These are phyloP conservation scores for Mantis religiosa DNA, from an alignment of 2,888 invertebrate species.

Conservation along the genomic window DNA sequence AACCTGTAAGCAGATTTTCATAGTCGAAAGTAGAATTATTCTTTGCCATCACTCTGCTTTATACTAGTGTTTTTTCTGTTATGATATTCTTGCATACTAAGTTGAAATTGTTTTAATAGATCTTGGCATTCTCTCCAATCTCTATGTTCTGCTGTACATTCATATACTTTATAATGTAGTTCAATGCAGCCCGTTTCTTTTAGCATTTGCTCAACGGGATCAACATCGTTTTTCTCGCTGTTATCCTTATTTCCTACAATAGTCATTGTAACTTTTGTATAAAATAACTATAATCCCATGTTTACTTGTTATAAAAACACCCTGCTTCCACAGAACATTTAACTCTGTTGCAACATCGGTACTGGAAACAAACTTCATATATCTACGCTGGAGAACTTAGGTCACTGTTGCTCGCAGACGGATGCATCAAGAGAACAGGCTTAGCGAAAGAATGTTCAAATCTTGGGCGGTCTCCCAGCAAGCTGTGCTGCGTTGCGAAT, in stretches of 20 bases:
- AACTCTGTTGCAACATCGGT: no score
- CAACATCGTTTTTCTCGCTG: slow-evolving; percentile 51
- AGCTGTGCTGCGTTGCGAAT: not conserved
- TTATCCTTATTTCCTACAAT: not conserved
- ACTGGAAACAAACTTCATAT: no score
- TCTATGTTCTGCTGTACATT: slow-evolving; percentile 84
- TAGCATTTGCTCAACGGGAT: slow-evolving; percentile 85
- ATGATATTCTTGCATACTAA: slow-evolving; percentile 67
- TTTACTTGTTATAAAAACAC: no score
- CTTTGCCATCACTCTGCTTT: not conserved
- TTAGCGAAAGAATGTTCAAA: slow-evolving; percentile 7
- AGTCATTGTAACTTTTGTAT: not conserved
- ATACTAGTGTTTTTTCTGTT: slow-evolving; percentile 38
- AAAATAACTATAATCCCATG: not conserved
- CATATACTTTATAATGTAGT: slow-evolving; percentile 86
- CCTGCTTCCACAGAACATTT: no score
- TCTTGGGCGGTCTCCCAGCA: not conserved
- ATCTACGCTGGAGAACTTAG: not conserved
- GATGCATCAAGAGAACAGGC: not conserved
- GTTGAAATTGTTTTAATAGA: slow-evolving; percentile 72
- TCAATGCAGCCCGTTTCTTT: slow-evolving; percentile 88
- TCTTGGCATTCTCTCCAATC: slow-evolving; percentile 93
- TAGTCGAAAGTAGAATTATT: not conserved
- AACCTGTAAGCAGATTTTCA: slow-evolving; percentile 27
- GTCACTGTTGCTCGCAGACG: not conserved